Conservation (phyloP, 1,140 invertebrate species). For the Magallana gigas region DNA sequence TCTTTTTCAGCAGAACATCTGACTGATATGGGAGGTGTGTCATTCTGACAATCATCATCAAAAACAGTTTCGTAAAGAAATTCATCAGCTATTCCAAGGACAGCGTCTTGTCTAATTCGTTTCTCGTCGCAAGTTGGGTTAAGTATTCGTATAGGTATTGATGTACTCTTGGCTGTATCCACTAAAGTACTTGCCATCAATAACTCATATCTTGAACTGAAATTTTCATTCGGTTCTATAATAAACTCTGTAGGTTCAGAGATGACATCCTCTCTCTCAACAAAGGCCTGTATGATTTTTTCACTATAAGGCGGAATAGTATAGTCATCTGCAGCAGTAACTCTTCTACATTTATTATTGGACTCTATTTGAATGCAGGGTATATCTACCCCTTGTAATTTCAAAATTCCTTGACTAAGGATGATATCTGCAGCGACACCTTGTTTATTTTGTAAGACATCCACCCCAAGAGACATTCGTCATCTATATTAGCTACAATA, state of each 20-base stretch:
- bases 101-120: no score
- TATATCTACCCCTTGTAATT: no score
- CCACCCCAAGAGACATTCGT: neutral
- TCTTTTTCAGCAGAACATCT: no score
- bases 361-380: neutral
- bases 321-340: neutral
- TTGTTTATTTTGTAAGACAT: constrained; percentile 5
- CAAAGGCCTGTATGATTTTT: constrained; percentile 2
- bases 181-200: constrained; percentile 42
- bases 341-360: neutral
- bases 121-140: neutral
- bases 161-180: neutral
- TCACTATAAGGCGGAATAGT: neutral
- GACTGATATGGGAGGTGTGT: no score
- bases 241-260: neutral
- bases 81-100: no score
- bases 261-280: neutral
- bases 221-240: constrained; percentile 28
- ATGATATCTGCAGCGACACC: neutral
- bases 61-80: no score
- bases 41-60: no score
- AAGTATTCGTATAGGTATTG: constrained; percentile 17
- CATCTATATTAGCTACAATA: neutral
- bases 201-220: neutral
- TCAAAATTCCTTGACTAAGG: no score